Base-by-base conservation (phyloP, 2,888 invertebrate species). In the Magallana nippona region DNA sequence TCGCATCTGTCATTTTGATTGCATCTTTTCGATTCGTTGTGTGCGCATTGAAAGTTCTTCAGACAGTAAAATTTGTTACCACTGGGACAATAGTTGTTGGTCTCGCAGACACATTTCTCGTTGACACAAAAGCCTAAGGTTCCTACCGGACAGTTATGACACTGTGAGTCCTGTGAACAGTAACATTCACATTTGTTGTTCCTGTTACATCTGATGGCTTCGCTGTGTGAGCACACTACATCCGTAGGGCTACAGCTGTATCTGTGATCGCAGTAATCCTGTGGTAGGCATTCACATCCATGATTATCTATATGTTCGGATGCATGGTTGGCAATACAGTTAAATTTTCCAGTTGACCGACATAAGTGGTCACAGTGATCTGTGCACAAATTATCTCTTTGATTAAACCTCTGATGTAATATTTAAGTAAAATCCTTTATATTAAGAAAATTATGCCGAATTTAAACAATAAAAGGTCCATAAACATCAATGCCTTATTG, bases 171-270 rank as follows among this genome's bases (percentile, higher is more conserved):
- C 1, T 11, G 71, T 0, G 13, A 27, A 32, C 71, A 71, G 22
- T 71, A 71, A 1, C 71, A 71, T 5, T 71, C 71, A 13, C 71
- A 71, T 71, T 71, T 71, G 5, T 71, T 71, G 22, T 71, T 22
- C 0, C 27, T 13, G 5, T 27, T 71, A 15, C 71, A 71, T 13
- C 71, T 71, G 13, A 32, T 71, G 0, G 2, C 15, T 71, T 71
- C 71, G 22, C 19, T 71, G 32, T 71, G 71, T 32, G 32, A 32
- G 17, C 71, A 71, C 11, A 5, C 15, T 10, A 71, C 44, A 44
- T 44, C 44, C 8, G 44, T 13, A 15, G 71, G 71, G 2, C 11
- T 71, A 27, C 71, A 71, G 1, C 13, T 22, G 71, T 71, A 71
- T 10, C 15, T 15, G 5, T 22, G 15, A 10, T 71, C 71, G 5